Evolutionary conservation across 2,797 vertebrate genomes (phyloP).

Genomic region (Coreius guichenoti): DNA sequence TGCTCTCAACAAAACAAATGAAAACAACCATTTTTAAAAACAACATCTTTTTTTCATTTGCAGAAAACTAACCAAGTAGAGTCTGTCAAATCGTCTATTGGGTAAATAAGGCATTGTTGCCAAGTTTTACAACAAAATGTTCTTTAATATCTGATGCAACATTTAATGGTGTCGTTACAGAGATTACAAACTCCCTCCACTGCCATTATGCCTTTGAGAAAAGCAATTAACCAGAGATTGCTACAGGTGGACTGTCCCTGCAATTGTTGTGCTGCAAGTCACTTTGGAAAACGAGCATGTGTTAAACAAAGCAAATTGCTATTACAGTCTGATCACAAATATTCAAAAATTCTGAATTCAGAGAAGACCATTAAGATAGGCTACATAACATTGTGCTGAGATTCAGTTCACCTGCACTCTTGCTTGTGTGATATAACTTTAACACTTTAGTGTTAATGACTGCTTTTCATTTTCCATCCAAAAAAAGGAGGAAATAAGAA

Average conservation of each 20-base stretch:
- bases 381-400: neutral
- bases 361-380: too few species aligned
- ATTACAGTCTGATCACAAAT: neutral
- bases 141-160: conserved; percentile 3
- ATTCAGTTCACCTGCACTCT: neutral
- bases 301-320: conserved; percentile 15
- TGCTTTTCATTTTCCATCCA: too few species aligned
- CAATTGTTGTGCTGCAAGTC: neutral
- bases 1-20: neutral
- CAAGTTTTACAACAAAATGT: neutral
- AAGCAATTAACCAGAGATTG: conserved; percentile 14
- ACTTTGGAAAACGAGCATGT: conserved; percentile 1
- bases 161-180: conserved; percentile 5
- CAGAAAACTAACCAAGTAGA: neutral
- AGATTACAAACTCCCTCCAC: conserved; percentile 9
- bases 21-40: neutral
- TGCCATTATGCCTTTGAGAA: conserved; percentile 1
- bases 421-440: neutral
- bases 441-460: neutral
- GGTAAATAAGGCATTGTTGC: neutral
- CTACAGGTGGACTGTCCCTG: conserved; percentile 3
- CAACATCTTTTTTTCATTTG: neutral
- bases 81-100: neutral
- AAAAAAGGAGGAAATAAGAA: too few species aligned
- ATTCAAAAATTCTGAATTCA: neutral